These are phyloP conservation scores for Congeria kusceri DNA, from an alignment of 2,888 invertebrate species.

Conservation along the genomic window DNA sequence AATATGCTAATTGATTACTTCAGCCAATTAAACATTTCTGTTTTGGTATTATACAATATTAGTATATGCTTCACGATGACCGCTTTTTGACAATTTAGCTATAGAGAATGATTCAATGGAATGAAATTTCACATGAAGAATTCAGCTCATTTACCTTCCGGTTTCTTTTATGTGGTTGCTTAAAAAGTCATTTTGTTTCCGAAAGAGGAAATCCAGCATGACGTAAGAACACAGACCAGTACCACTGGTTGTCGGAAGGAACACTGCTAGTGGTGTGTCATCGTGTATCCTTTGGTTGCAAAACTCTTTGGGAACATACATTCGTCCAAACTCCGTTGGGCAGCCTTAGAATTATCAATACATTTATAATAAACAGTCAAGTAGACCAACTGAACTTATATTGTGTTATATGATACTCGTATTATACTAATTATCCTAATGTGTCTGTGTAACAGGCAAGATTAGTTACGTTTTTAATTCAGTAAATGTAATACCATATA, in stretches of 20 bases:
- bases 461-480: neutral
- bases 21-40: no score
- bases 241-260: slow-evolving; percentile 69
- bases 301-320: slow-evolving; percentile 63
- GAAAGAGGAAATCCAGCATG: slow-evolving; percentile 71
- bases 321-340: slow-evolving; percentile 42
- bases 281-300: slow-evolving; percentile 43
- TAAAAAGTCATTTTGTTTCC: slow-evolving; percentile 76
- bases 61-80: neutral
- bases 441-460: no score
- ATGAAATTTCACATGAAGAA: neutral
- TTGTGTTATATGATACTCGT: no score
- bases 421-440: no score
- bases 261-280: slow-evolving; percentile 50
- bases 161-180: slow-evolving; percentile 54
- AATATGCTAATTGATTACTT: neutral
- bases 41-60: no score
- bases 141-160: slow-evolving; percentile 1
- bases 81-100: no score
- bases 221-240: slow-evolving; percentile 75
- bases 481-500: neutral
- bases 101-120: no score
- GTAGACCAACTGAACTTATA: neutral
- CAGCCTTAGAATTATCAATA: slow-evolving; percentile 31
- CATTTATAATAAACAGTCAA: neutral